Evolutionary conservation across 2,113 vertebrate species (phyloP).

Genomic region (Melanocharis versteri): DNA sequence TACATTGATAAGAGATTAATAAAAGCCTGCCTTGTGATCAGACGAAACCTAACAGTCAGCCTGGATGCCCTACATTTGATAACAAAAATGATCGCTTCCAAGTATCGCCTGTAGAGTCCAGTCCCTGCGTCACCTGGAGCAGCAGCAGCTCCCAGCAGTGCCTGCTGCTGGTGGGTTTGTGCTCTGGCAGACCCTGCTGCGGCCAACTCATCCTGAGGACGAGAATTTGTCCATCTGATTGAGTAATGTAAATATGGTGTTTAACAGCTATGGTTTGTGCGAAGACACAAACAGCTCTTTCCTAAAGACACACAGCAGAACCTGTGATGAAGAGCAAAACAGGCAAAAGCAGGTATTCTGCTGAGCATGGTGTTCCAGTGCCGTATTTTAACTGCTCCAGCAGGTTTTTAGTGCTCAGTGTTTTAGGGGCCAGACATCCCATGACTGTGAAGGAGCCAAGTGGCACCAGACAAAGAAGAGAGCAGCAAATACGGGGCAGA

Average conservation of each 20-base stretch:
- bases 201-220: not conserved
- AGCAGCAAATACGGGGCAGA: not conserved
- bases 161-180: not conserved
- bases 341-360: not conserved
- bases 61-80: slow-evolving; percentile 19
- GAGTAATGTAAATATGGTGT: not conserved
- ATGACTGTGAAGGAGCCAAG: not conserved
- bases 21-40: slow-evolving; percentile 55
- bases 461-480: not conserved
- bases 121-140: fast-evolving
- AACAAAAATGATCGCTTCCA: slow-evolving; percentile 17
- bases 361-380: not conserved
- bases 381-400: not conserved
- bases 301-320: not conserved
- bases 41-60: slow-evolving; percentile 38
- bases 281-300: not conserved
- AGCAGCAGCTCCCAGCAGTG: not conserved
- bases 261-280: too few species aligned
- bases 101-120: fast-evolving
- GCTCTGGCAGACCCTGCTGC: not conserved
- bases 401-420: not conserved
- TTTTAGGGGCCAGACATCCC: not conserved
- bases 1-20: slow-evolving; percentile 55
- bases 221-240: not conserved
- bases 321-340: fast-evolving